phyloP scores from a whole-genome alignment of 2,888 invertebrate species.

The Leistus spinibarbis region DNA sequence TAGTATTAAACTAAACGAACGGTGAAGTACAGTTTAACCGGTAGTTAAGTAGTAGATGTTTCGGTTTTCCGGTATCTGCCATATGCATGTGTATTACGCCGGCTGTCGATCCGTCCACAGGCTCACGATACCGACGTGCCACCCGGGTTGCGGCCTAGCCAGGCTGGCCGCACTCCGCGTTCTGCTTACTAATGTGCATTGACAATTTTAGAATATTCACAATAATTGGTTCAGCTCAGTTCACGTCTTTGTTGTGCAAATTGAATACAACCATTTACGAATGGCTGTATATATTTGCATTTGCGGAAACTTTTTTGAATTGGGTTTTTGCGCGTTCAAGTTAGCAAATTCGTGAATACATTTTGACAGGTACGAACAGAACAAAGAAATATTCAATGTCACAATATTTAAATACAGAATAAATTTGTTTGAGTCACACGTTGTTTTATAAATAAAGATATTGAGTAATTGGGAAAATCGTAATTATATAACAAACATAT shows the following conservation, averaged over 20 bases:
- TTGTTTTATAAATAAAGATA: not conserved
- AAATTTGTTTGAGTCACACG: not conserved
- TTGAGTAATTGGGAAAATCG: not conserved
- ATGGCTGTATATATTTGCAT: conserved; percentile 22
- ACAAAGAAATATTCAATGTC: not conserved
- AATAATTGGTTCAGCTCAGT: conserved; percentile 16
- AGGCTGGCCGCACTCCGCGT: conserved; percentile 13
- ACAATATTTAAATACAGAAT: not conserved
- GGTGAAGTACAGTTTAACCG: too few species aligned
- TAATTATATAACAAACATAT: not conserved
- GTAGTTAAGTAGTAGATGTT: too few species aligned
- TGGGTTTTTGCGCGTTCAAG: not conserved
- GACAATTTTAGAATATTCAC: conserved; percentile 34
- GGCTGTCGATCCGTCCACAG: not conserved
- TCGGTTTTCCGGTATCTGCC: not conserved
- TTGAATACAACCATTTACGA: conserved; percentile 30
- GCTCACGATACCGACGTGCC: not conserved
- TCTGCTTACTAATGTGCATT: conserved; percentile 34
- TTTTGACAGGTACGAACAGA: not conserved
- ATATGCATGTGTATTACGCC: not conserved
- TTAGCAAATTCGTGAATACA: not conserved
- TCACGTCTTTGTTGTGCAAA: conserved; percentile 33
- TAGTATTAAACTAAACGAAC: too few species aligned
- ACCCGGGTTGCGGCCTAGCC: conserved; percentile 11
- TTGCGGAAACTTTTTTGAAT: conserved; percentile 19